Evolutionary conservation across 1,140 invertebrate species (phyloP).

Genomic region (Ceratosolen solmsi): DNA sequence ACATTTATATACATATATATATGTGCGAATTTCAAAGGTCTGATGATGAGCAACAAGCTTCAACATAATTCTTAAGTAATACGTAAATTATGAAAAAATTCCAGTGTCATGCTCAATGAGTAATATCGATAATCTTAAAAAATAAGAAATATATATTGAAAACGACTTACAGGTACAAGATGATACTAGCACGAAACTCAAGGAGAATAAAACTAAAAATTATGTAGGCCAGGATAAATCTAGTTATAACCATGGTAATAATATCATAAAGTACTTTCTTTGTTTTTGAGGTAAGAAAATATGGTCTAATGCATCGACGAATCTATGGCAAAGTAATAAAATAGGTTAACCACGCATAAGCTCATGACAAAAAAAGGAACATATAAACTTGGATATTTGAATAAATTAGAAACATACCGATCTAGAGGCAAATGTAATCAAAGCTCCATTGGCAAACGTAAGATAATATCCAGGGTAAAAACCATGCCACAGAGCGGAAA

Average conservation of each 20-base stretch:
- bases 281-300: slow-evolving; percentile 80
- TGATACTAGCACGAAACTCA: slow-evolving; percentile 81
- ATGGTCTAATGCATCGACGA: slow-evolving; percentile 82
- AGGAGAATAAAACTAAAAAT: slow-evolving; percentile 93
- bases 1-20: too few relatives aligned
- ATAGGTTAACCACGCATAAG: not conserved
- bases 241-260: slow-evolving; percentile 84
- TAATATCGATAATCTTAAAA: too few relatives aligned
- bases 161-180: slow-evolving; percentile 79
- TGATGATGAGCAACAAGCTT: too few relatives aligned
- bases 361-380: too few relatives aligned
- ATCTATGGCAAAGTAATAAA: slow-evolving; percentile 71
- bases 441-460: slow-evolving; percentile 90
- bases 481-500: slow-evolving; percentile 97
- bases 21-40: too few relatives aligned
- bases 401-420: slow-evolving; percentile 74
- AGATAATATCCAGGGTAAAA: slow-evolving; percentile 98
- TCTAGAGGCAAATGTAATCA: slow-evolving; percentile 90
- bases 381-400: not conserved
- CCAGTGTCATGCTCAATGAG: too few relatives aligned
- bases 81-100: too few relatives aligned
- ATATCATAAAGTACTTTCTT: slow-evolving; percentile 84
- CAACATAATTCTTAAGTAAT: too few relatives aligned
- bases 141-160: too few relatives aligned
- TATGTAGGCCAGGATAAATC: slow-evolving; percentile 87